These are phyloP conservation scores for Lerema accius DNA, from an alignment of 1,140 invertebrate species.

Conservation along the genomic window DNA sequence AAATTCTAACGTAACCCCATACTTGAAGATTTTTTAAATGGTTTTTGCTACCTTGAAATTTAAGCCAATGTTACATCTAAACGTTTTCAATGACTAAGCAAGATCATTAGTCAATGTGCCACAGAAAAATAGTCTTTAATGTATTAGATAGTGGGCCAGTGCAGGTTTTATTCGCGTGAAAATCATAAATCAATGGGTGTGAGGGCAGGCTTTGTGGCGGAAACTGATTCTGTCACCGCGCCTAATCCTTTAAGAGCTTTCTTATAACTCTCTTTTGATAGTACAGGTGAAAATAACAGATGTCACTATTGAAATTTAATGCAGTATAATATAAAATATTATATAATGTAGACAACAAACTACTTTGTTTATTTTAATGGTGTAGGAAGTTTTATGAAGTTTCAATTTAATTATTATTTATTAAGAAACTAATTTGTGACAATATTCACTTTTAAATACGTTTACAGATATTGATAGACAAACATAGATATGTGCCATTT, in stretches of 20 bases:
- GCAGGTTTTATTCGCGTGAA: constrained; percentile 63
- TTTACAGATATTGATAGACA: too few relatives aligned
- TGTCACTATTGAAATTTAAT: too few relatives aligned
- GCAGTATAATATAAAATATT: too few relatives aligned
- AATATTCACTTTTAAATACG: too few relatives aligned
- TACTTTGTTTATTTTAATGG: too few relatives aligned
- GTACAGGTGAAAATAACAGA: constrained; percentile 45
- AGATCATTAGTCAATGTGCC: constrained; percentile 42
- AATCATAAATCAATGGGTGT: constrained; percentile 72
- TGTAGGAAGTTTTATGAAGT: too few relatives aligned
- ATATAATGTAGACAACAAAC: too few relatives aligned
- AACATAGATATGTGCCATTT: too few relatives aligned
- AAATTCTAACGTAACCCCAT: too few relatives aligned
- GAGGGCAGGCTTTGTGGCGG: constrained; percentile 57
- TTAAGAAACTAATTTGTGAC: too few relatives aligned
- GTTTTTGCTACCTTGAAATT: not conserved
- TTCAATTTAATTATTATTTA: too few relatives aligned
- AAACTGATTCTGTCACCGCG: constrained; percentile 69
- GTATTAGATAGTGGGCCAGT: constrained; percentile 16
- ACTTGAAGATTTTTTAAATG: too few relatives aligned
- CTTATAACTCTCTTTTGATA: constrained; percentile 57
- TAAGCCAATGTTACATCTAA: not conserved
- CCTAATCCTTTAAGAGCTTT: constrained; percentile 73
- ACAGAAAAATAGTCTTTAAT: constrained; percentile 9
- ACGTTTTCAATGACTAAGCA: constrained; percentile 52